Evolutionary conservation across 2,797 vertebrate species (phyloP).

Genomic region (Pseudomugil tenellus): DNA sequence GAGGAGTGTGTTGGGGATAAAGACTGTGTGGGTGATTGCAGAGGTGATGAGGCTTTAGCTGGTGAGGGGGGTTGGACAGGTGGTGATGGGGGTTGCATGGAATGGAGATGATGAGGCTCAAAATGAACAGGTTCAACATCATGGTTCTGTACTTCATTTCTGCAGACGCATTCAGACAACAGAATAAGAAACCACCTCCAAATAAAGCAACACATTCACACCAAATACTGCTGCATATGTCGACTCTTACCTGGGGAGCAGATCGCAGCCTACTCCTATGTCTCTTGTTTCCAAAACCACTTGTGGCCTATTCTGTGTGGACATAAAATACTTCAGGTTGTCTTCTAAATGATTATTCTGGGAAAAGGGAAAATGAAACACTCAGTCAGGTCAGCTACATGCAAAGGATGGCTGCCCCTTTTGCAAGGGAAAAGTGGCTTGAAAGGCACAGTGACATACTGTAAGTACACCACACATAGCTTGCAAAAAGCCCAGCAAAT

Average conservation of each 20-base stretch:
- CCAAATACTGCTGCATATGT: conserved; percentile 1
- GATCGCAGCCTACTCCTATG: conserved; percentile 88
- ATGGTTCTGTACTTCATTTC: conserved; percentile 55
- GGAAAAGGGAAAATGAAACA: conserved; percentile 81
- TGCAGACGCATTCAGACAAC: conserved; percentile 63
- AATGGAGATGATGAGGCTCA: conserved; percentile 49
- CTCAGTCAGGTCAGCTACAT: conserved; percentile 75
- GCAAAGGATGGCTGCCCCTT: conserved; percentile 57
- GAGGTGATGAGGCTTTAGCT: conserved; percentile 21
- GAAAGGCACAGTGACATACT: conserved; percentile 41
- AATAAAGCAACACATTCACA: conserved; percentile 12
- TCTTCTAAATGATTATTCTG: conserved; percentile 99
- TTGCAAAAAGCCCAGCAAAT: conserved; percentile 33
- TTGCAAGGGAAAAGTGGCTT: conserved; percentile 37
- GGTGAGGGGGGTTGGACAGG: conserved; percentile 26
- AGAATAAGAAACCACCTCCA: conserved; percentile 43
- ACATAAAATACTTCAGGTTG: conserved; percentile 94
- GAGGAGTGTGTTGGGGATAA: conserved; percentile 10
- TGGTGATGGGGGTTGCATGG: conserved; percentile 27
- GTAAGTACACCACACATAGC: conserved; percentile 38
- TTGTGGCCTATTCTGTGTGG: conserved; percentile 85
- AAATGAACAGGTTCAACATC: conserved; percentile 46
- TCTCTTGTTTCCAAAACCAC: conserved; percentile 88
- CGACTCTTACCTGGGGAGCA: conserved; percentile 87
- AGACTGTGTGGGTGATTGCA: conserved; percentile 5